Evolutionary conservation across 92 coral and sea anemone species (phyloP).

Genomic region (Palythoa caribaeorum): DNA sequence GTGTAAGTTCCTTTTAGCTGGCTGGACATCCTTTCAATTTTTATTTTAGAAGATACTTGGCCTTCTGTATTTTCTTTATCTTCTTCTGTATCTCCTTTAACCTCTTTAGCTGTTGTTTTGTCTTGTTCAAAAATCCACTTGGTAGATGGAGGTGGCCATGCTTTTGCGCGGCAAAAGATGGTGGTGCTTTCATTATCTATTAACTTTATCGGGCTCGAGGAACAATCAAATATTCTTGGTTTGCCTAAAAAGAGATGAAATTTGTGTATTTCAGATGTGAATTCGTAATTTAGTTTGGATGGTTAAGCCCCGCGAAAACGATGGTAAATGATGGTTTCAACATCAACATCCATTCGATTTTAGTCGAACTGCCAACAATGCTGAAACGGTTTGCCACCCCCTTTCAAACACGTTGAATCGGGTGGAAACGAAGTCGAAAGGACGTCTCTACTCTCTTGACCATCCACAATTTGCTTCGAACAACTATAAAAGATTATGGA

Average conservation of each 20-base stretch:
- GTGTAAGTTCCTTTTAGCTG: slow-evolving; percentile 24
- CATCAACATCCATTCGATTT: no score
- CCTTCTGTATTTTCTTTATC: background rate
- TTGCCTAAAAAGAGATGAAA: background rate
- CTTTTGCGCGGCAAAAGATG: slow-evolving; percentile 5
- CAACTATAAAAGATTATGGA: no score
- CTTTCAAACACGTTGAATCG: no score
- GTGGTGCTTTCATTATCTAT: background rate
- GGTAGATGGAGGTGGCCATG: slow-evolving; percentile 20
- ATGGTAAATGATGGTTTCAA: no score
- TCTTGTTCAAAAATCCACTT: background rate
- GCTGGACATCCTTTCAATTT: slow-evolving; percentile 16
- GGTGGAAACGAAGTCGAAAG: no score
- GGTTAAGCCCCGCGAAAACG: no score
- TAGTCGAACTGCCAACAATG: no score
- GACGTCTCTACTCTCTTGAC: no score
- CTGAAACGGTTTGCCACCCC: no score
- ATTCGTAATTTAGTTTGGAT: background rate
- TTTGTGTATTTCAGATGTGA: background rate
- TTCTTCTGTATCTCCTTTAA: background rate
- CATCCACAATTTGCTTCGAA: no score
- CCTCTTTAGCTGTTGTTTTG: background rate
- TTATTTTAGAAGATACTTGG: background rate
- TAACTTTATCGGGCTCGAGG: background rate
- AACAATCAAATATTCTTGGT: slow-evolving; percentile 5